phyloP scores from a whole-genome alignment of 2,113 vertebrate species.

The Holacanthus passer region DNA sequence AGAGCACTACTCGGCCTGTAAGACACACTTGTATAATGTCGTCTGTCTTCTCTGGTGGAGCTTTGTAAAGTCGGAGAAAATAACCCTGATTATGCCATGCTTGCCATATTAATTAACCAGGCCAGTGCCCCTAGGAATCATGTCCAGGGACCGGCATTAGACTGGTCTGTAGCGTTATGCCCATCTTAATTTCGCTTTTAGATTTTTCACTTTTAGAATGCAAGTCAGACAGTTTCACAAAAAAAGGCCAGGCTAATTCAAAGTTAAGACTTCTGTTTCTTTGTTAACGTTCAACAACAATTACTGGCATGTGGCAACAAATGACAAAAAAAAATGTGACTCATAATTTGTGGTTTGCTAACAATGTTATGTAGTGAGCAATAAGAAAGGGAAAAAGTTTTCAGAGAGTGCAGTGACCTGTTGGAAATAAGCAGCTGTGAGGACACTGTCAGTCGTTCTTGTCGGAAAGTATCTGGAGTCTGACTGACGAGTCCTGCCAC shows the following conservation, averaged over 20 bases:
- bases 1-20: not conserved
- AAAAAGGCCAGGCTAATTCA: not conserved
- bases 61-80: not conserved
- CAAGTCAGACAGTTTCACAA: not conserved
- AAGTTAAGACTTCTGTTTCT: not conserved
- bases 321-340: not conserved
- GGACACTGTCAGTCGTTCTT: too few relatives aligned
- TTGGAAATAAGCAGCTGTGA: too few relatives aligned
- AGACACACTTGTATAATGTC: not conserved
- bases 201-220: not conserved
- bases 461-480: not conserved
- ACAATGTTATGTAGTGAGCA: not conserved
- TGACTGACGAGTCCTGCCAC: not conserved
- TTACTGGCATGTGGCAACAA: not conserved
- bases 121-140: not conserved
- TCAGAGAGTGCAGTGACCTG: too few relatives aligned
- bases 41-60: not conserved
- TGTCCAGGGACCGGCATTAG: not conserved
- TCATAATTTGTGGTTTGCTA: not conserved
- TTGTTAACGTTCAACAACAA: not conserved
- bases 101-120: not conserved
- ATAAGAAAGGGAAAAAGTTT: too few relatives aligned
- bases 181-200: not conserved
- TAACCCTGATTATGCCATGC: not conserved
- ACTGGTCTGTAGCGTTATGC: not conserved